phyloP scores from a whole-genome alignment of 2,888 invertebrate genomes.

The Acholoe squamosa region DNA sequence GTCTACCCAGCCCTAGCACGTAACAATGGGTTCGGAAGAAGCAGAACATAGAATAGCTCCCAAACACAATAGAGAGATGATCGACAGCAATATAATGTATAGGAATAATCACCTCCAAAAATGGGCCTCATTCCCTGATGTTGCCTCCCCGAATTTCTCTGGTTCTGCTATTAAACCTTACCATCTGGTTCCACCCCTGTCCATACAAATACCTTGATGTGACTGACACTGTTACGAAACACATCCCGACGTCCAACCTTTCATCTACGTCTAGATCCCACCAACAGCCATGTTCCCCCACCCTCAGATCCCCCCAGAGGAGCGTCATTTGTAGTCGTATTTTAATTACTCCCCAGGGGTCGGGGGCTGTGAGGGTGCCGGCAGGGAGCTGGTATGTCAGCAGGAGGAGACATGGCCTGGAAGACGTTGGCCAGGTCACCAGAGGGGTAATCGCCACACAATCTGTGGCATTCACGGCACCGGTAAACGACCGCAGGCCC shows the following conservation, averaged over 20 bases:
- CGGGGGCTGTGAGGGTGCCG: neutral
- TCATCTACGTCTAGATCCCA: neutral
- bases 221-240: neutral
- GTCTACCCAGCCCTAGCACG: no score
- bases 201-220: no score
- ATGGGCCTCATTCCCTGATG: no score
- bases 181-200: no score
- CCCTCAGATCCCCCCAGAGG: neutral
- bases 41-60: no score
- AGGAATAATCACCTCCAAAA: no score
- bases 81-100: no score
- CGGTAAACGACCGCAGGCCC: neutral
- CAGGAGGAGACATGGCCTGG: neutral
- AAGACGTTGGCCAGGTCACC: neutral
- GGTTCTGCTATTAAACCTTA: no score
- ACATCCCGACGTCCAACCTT: neutral
- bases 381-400: slow-evolving; percentile 2
- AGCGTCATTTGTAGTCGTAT: neutral
- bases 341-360: neutral
- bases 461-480: slow-evolving; percentile 43
- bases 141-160: no score
- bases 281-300: neutral
- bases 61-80: no score
- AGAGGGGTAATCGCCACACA: slow-evolving; percentile 42
- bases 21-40: no score